phyloP scores from a whole-genome alignment of 2,113 vertebrate genomes.

The Pampusana beccarii region DNA sequence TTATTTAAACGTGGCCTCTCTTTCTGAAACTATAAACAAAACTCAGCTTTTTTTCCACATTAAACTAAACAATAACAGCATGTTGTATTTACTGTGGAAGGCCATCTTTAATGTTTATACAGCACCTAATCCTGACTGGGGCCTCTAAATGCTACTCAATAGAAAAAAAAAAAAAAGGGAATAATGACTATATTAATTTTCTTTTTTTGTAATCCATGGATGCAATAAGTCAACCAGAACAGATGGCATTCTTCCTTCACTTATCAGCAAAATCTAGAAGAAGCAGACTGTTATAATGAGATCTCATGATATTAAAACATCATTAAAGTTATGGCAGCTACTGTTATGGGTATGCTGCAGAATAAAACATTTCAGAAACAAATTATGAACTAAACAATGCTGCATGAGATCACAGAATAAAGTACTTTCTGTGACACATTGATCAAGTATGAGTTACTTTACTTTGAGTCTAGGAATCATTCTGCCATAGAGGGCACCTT shows the following conservation, averaged over 20 bases:
- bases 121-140: not conserved
- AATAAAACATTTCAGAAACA: not conserved
- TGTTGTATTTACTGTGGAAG: not conserved
- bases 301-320: slow-evolving; percentile 8
- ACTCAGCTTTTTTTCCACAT: not conserved
- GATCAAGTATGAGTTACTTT: not conserved
- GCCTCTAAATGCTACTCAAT: not conserved
- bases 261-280: not conserved
- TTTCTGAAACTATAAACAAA: not conserved
- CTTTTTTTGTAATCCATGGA: not conserved
- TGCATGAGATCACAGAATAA: not conserved
- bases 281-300: not conserved
- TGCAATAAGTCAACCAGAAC: not conserved
- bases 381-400: not conserved
- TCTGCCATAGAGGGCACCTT: not conserved
- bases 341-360: not conserved
- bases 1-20: not conserved
- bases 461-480: not conserved
- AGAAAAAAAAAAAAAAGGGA: not conserved
- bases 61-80: not conserved
- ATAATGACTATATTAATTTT: slow-evolving; percentile 6
- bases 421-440: not conserved
- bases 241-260: not conserved
- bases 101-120: not conserved
- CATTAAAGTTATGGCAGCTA: not conserved